Conservation (phyloP, 2,888 invertebrate species). For the Trachelus tabidus region DNA sequence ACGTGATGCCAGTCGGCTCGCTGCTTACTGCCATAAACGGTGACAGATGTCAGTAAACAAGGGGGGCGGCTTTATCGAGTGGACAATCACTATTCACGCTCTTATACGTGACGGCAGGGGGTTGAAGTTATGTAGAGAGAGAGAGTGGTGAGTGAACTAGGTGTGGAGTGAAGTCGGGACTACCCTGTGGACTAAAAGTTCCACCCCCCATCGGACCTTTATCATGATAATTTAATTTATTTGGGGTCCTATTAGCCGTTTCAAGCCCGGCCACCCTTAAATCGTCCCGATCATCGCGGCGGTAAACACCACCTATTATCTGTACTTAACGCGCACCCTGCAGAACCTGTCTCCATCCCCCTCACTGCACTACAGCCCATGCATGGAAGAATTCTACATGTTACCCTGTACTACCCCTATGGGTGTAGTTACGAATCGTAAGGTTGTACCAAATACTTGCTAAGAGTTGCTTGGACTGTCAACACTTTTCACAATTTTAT, state of each 20-base stretch:
- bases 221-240: constrained; percentile 65
- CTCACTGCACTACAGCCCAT: neutral
- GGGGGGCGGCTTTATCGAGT: constrained; percentile 60
- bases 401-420: neutral
- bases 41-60: constrained; percentile 65
- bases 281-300: constrained; percentile 56
- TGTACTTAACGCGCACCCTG: constrained; percentile 47
- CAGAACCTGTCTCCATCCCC: constrained; percentile 7
- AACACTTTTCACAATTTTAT: neutral
- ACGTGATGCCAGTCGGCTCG: neutral
- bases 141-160: neutral
- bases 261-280: constrained; percentile 54
- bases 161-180: neutral
- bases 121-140: neutral
- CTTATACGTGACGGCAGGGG: constrained; percentile 24
- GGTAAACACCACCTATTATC: constrained; percentile 61
- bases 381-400: neutral
- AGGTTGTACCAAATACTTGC: neutral
- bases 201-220: constrained; percentile 40
- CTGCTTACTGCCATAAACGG: constrained; percentile 47
- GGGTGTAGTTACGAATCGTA: neutral
- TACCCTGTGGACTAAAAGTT: neutral
- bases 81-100: constrained; percentile 59
- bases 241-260: constrained; percentile 59
- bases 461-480: neutral